Percentiles rank a stretch among this genome's conserved stretches.
Evolutionary conservation across 2,888 invertebrate species (phyloP).

Genomic region (Rosalia funebris): DNA sequence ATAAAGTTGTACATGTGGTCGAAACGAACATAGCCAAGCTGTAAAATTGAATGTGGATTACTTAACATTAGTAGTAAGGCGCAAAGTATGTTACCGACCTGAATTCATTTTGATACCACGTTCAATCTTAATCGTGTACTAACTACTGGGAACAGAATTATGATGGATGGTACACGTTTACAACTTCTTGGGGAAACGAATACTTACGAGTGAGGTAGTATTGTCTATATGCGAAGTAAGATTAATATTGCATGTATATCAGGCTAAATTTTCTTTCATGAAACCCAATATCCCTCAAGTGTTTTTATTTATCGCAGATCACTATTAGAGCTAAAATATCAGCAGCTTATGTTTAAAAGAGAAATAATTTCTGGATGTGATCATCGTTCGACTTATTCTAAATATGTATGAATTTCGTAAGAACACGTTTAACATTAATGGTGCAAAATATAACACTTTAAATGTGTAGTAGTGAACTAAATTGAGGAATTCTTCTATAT

Average conservation of each 20-base stretch:
- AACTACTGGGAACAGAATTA: conserved; percentile 1
- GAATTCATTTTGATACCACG: background rate
- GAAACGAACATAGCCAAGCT: conserved; percentile 9
- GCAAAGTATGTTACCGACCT: background rate
- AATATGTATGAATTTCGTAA: conserved; percentile 9
- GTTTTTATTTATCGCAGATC: too few relatives aligned
- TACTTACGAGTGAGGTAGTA: conserved; percentile 38
- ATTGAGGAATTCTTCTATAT: too few relatives aligned
- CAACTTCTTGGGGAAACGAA: conserved; percentile 33
- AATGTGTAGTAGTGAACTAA: too few relatives aligned
- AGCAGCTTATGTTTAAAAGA: background rate
- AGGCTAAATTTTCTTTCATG: conserved; percentile 1
- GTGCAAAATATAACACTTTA: too few relatives aligned
- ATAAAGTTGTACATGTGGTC: conserved; percentile 11
- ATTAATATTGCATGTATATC: conserved; percentile 7
- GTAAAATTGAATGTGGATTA: conserved; percentile 17
- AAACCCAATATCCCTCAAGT: too few relatives aligned
- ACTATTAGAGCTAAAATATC: too few relatives aligned
- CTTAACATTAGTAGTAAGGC: too few relatives aligned
- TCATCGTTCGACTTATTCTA: background rate
- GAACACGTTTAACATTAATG: too few relatives aligned
- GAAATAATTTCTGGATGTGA: conserved; percentile 4
- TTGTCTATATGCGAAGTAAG: conserved; percentile 30
- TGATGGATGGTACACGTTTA: conserved; percentile 12
- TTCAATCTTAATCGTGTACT: conserved; percentile 1